Evolutionary conservation across 2,888 invertebrate genomes (phyloP).

Genomic region (Ecliptopera silaceata): DNA sequence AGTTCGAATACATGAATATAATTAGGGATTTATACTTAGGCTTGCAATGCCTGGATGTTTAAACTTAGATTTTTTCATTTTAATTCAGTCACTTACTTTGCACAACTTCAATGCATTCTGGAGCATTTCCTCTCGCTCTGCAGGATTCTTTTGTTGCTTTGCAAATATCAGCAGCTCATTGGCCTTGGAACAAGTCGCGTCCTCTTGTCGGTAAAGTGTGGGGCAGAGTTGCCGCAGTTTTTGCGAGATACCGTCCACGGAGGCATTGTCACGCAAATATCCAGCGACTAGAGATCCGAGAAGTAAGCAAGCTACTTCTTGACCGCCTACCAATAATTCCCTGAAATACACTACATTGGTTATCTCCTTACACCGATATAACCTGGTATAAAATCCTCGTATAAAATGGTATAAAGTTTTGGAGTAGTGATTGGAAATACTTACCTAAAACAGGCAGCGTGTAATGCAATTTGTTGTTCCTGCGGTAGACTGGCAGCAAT

Average conservation of each 20-base stretch:
- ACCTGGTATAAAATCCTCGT: too few relatives aligned
- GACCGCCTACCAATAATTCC: conserved; percentile 90
- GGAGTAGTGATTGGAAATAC: conserved; percentile 5
- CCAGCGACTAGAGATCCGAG: conserved; percentile 94
- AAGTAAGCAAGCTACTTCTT: conserved; percentile 85
- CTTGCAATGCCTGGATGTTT: too few relatives aligned
- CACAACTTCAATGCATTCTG: conserved; percentile 92
- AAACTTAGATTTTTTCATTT: too few relatives aligned
- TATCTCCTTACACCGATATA: neutral
- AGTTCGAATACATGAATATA: too few relatives aligned
- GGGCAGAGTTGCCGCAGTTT: conserved; percentile 96
- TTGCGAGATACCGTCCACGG: conserved; percentile 94
- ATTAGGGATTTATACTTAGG: too few relatives aligned
- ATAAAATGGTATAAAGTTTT: too few relatives aligned
- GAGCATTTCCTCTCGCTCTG: conserved; percentile 90
- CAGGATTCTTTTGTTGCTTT: conserved; percentile 87
- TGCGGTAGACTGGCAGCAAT: conserved; percentile 87
- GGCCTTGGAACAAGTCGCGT: conserved; percentile 97
- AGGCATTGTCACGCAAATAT: conserved; percentile 97
- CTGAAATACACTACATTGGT: conserved; percentile 57
- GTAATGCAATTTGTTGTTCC: conserved; percentile 85
- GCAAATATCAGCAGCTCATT: conserved; percentile 94
- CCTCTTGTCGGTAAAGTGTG: conserved; percentile 95
- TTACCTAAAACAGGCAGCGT: conserved; percentile 84
- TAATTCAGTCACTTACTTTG: conserved; percentile 78